phyloP scores from a whole-genome alignment of 2,113 vertebrate genomes.

The Sprattus sprattus region DNA sequence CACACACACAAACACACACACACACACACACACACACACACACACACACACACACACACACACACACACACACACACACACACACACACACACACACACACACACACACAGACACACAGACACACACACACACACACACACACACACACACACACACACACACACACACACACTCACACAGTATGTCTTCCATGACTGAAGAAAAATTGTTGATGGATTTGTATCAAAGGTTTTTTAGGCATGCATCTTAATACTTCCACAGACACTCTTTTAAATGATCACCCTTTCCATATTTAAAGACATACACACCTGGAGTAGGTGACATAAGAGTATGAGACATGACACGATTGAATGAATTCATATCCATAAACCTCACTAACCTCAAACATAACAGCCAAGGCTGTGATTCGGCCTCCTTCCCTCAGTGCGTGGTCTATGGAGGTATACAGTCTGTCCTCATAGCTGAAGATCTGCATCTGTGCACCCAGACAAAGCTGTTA shows the following conservation, averaged over 20 bases:
- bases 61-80: neutral
- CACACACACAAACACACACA: too few relatives aligned
- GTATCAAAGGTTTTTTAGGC: too few relatives aligned
- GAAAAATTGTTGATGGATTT: neutral
- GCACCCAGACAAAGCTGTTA: slow-evolving; percentile 30
- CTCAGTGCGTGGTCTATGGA: slow-evolving; percentile 83
- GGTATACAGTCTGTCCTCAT: slow-evolving; percentile 76
- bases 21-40: too few relatives aligned
- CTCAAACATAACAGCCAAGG: slow-evolving; percentile 90
- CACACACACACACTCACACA: slow-evolving; percentile 27
- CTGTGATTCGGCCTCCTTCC: slow-evolving; percentile 83
- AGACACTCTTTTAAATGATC: too few relatives aligned
- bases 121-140: slow-evolving; percentile 10
- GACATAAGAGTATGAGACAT: neutral
- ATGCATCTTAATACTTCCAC: too few relatives aligned
- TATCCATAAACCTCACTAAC: slow-evolving; percentile 64
- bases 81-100: slow-evolving; percentile 15
- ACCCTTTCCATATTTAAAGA: too few relatives aligned
- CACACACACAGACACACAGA: neutral
- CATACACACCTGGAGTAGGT: too few relatives aligned
- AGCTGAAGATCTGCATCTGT: slow-evolving; percentile 98
- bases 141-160: slow-evolving; percentile 21
- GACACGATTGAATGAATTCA: neutral
- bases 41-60: too few relatives aligned
- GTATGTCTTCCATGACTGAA: neutral